Evolutionary conservation across 1,140 invertebrate species (phyloP).

Genomic region (Uloborus diversus): DNA sequence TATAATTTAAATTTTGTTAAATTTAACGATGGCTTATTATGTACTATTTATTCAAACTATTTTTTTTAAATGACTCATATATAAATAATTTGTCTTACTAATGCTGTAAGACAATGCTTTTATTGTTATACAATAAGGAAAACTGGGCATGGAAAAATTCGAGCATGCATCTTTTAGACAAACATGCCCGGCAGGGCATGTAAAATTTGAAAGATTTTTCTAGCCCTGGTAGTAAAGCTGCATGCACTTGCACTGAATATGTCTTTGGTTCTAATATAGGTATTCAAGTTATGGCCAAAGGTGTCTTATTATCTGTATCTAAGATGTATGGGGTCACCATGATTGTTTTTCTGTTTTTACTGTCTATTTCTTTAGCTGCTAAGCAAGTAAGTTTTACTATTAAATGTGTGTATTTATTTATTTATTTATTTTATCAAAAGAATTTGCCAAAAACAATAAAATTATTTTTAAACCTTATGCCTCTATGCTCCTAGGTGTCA

Average conservation of each 20-base stretch:
- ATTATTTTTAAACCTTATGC: not conserved
- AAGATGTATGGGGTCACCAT: not conserved
- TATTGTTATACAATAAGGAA: not conserved
- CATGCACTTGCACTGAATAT: not conserved
- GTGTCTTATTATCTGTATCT: conserved; percentile 3
- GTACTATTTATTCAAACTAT: too few relatives aligned
- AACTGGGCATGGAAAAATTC: not conserved
- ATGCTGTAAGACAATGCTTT: not conserved
- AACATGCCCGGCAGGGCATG: not conserved
- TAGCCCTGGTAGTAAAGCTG: not conserved
- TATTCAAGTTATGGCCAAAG: conserved; percentile 15
- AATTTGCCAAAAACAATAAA: too few relatives aligned
- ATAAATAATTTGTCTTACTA: not conserved
- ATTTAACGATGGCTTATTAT: too few relatives aligned
- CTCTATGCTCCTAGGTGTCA: not conserved
- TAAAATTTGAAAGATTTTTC: not conserved
- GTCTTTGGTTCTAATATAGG: conserved; percentile 1
- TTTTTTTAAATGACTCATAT: too few relatives aligned
- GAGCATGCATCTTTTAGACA: not conserved
- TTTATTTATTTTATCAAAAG: too few relatives aligned
- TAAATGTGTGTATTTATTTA: not conserved
- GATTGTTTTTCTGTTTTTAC: conserved; percentile 11
- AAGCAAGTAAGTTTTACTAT: conserved; percentile 15
- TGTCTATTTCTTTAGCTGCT: conserved; percentile 4
- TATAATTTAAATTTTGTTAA: too few relatives aligned